These are phyloP conservation scores for Matsumyia berberina DNA, from an alignment of 2,888 invertebrate genomes.

Conservation along the genomic window DNA sequence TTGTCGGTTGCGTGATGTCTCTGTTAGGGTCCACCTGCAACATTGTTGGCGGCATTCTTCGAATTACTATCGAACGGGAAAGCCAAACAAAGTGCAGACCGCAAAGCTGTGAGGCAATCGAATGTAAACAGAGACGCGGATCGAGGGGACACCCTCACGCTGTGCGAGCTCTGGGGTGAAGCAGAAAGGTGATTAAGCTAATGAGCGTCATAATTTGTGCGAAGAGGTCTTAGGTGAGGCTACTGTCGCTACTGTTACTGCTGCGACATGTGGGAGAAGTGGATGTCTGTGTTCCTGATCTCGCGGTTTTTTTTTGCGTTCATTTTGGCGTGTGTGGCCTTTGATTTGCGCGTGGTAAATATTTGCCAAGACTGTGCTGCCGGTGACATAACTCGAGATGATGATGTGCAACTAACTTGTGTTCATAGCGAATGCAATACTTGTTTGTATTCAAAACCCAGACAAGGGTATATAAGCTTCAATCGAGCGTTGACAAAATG, in stretches of 20 bases:
- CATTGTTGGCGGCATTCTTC: slow-evolving; percentile 22
- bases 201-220: slow-evolving; percentile 25
- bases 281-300: slow-evolving; percentile 7
- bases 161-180: not conserved
- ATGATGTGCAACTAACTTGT: not conserved
- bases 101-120: not conserved
- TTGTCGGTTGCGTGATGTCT: slow-evolving; percentile 39
- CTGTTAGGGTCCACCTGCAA: slow-evolving; percentile 23
- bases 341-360: slow-evolving; percentile 3
- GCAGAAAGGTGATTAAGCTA: slow-evolving; percentile 18
- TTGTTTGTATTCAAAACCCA: not conserved
- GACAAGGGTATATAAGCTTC: no score
- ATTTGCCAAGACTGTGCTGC: not conserved
- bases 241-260: not conserved
- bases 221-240: slow-evolving; percentile 8
- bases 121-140: not conserved
- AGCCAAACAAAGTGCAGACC: not conserved
- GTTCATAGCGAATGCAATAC: not conserved
- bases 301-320: not conserved
- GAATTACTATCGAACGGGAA: not conserved
- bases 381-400: slow-evolving; percentile 1
- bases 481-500: no score
- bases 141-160: slow-evolving; percentile 12
- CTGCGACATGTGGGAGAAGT: slow-evolving; percentile 11
- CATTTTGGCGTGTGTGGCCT: slow-evolving; percentile 15